phyloP scores from a whole-genome alignment of 2,113 vertebrate genomes.

The Epinephelus lanceolatus region DNA sequence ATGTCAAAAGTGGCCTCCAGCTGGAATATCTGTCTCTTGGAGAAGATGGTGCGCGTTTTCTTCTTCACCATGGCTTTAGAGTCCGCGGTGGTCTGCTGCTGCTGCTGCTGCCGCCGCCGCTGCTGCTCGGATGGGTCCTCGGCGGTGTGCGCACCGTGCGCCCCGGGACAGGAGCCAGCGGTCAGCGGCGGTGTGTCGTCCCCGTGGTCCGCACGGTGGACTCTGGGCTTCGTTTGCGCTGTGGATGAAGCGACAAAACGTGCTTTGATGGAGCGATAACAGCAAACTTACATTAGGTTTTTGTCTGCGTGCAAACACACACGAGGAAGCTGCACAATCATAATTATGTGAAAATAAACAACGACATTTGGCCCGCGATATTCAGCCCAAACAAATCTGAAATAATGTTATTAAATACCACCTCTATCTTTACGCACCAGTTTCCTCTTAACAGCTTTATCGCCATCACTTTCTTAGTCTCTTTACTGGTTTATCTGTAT shows the following conservation, averaged over 20 bases:
- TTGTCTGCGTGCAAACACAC: slow-evolving; percentile 6
- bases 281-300: not conserved
- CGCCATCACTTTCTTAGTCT: not conserved
- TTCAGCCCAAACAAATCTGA: not conserved
- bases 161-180: slow-evolving; percentile 54
- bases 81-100: slow-evolving; percentile 5
- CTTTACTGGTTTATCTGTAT: not conserved
- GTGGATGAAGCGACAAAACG: slow-evolving; percentile 63
- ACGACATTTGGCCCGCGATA: not conserved
- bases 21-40: slow-evolving; percentile 90
- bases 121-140: slow-evolving; percentile 50
- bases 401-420: not conserved
- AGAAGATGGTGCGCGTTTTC: slow-evolving; percentile 91
- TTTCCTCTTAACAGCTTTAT: not conserved
- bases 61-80: slow-evolving; percentile 82
- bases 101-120: not conserved
- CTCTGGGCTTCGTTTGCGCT: slow-evolving; percentile 67
- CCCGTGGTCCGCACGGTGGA: slow-evolving; percentile 18
- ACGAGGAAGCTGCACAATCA: not conserved
- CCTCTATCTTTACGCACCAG: not conserved
- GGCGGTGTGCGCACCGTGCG: slow-evolving; percentile 61
- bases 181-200: slow-evolving; percentile 40
- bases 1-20: slow-evolving; percentile 90
- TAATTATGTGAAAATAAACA: not conserved
- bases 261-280: slow-evolving; percentile 34